These are phyloP conservation scores for Casuarius casuarius DNA, from an alignment of 2,113 vertebrate genomes.

Conservation along the genomic window DNA sequence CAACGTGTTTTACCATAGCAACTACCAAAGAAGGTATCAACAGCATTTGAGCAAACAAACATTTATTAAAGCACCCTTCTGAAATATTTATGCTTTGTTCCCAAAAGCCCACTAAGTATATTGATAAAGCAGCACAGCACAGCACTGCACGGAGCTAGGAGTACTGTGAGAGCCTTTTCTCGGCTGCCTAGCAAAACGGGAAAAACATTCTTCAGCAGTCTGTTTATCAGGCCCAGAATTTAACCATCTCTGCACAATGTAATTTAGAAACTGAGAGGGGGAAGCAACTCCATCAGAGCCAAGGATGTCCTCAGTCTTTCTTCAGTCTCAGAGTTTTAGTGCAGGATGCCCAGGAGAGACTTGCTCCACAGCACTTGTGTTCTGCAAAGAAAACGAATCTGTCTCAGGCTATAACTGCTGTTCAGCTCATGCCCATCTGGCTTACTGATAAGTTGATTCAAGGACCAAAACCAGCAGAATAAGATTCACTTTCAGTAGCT, in stretches of 20 bases:
- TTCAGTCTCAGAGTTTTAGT: background rate
- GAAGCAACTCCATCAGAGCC: background rate
- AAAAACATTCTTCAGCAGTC: constrained; percentile 5
- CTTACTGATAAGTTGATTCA: no score
- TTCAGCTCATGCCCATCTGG: no score
- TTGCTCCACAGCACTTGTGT: no score
- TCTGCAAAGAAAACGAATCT: no score
- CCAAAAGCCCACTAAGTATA: constrained; percentile 35
- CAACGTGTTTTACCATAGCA: constrained; percentile 50
- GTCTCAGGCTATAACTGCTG: no score
- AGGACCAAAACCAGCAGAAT: no score
- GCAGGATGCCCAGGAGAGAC: background rate
- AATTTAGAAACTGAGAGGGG: background rate
- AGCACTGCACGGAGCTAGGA: background rate
- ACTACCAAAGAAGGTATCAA: constrained; percentile 29
- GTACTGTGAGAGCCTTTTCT: constrained; percentile 1
- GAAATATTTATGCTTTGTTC: constrained; percentile 55
- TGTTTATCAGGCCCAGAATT: background rate
- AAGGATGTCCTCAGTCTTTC: background rate
- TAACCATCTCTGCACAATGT: background rate
- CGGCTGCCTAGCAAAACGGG: constrained; percentile 47
- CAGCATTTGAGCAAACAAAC: constrained; percentile 48
- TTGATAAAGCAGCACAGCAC: background rate
- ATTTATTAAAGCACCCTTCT: constrained; percentile 28
- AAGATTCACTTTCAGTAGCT: no score